Base-by-base conservation (phyloP, 2,888 invertebrate species). In the Formica aserva region DNA sequence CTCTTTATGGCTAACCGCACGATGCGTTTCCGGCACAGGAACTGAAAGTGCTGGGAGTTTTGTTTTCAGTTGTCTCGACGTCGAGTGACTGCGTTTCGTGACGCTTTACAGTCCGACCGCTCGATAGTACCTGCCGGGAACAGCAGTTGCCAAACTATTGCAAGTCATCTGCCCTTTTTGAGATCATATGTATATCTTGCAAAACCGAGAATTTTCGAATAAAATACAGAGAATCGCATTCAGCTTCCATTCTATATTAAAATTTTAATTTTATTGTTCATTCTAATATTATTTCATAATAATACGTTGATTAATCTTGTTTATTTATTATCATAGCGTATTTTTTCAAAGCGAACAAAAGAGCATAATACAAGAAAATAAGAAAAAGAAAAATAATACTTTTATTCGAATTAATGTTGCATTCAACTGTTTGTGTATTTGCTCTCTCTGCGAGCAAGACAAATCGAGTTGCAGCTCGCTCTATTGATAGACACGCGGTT, bases 21-120 rank as follows among this genome's bases (percentile, higher is more conserved):
- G 84, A 90, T 84, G 85, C 84, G 77, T 87, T 90, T 90, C 87
- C 87, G 85, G 81, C 71, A 69, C n/a, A 35, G 15, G 72, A 63
- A 69, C 76, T 52, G 77, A 72, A 22, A 69, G 26, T 11, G 22
- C 32, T 15, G 32, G 22, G 45, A 80, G 60, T 84, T 86, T 82
- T 82, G 74, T 75, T 78, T 82, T 82, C 67, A 35, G 60, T 82
- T 60, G 57, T 74, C 74, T 60, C 41, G 62, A 75, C 62, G 41
- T 55, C 38, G 29, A 45, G 60, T 15, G 60, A 72, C 22, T 45
- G 72, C 72, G 32, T 72, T 72, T 80, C 57, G 52, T 29, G 13
- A 78, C 41, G 71, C 32, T 71, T 78, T 57, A 18, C 78, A 80
- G 22, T 13, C 32, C 13, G 45, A 57, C 29, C 57, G 55, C 57